Conservation (phyloP, 2,888 invertebrate genomes). For the Ophion ventricosus region DNA sequence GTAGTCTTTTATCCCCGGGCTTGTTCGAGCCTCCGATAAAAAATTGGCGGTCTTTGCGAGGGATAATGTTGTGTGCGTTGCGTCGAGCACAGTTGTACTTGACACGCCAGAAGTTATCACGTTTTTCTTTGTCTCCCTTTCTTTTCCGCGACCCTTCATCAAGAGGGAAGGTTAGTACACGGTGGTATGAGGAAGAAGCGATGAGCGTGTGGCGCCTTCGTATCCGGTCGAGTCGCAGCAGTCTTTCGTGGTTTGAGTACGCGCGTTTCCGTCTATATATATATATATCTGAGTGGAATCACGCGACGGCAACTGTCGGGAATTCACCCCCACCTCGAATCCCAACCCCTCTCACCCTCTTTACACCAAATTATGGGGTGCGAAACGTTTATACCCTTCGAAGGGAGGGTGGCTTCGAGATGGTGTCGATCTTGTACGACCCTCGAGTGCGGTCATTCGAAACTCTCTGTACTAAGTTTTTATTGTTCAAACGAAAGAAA, state of each 20-base stretch:
- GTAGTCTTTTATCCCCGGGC: not conserved
- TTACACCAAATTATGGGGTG: constrained; percentile 62
- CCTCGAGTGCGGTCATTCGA: not conserved
- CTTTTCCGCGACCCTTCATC: constrained; percentile 36
- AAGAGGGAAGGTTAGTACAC: constrained; percentile 7
- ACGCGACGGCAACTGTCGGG: constrained; percentile 34
- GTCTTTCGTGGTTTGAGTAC: constrained; percentile 18
- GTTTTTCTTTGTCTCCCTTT: not conserved
- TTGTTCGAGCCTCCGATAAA: not conserved
- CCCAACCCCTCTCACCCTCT: constrained; percentile 13
- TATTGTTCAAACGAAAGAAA: not conserved
- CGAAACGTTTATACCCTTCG: constrained; percentile 64
- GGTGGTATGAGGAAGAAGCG: constrained; percentile 31
- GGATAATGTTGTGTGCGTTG: constrained; percentile 36
- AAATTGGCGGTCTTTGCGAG: constrained; percentile 3
- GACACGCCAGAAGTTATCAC: constrained; percentile 38
- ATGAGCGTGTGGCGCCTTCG: constrained; percentile 61
- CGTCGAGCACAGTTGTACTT: constrained; percentile 22
- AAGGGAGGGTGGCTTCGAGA: constrained; percentile 27
- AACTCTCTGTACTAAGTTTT: not conserved
- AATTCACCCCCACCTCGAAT: constrained; percentile 2
- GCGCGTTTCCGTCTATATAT: not conserved
- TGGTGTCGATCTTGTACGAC: constrained; percentile 16
- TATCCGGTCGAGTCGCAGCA: constrained; percentile 51
- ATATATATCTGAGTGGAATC: constrained; percentile 9